These are phyloP conservation scores for Gnathochromis pfefferi DNA, from an alignment of 2,113 vertebrate species.

Conservation along the genomic window DNA sequence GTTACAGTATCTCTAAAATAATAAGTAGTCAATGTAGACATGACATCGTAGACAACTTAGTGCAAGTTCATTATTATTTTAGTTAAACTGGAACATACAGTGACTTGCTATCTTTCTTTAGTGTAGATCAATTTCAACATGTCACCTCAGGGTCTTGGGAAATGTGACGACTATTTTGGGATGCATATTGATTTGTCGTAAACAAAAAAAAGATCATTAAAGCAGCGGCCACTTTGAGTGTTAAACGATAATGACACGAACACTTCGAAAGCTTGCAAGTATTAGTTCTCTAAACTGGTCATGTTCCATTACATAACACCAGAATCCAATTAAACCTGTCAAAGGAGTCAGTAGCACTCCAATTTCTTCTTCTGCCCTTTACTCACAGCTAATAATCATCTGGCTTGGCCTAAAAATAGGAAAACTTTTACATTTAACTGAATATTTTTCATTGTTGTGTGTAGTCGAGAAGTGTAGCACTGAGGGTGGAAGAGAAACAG, in stretches of 20 bases:
- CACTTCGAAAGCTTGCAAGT: background rate
- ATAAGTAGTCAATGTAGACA: background rate
- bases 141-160: background rate
- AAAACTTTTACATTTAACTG: background rate
- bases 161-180: background rate
- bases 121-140: background rate
- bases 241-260: background rate
- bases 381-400: background rate
- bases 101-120: background rate
- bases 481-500: background rate
- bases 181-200: background rate
- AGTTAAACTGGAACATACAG: background rate
- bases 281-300: background rate
- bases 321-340: background rate
- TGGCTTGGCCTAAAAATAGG: background rate
- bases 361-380: background rate
- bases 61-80: background rate
- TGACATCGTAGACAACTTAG: background rate
- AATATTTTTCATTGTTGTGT: background rate
- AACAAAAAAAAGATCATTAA: background rate
- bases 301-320: fast-evolving
- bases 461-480: background rate
- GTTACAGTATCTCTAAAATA: background rate
- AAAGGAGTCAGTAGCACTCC: background rate
- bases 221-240: background rate